phyloP scores from a whole-genome alignment of 2,888 invertebrate species.

The Pyrrhosoma nymphula region DNA sequence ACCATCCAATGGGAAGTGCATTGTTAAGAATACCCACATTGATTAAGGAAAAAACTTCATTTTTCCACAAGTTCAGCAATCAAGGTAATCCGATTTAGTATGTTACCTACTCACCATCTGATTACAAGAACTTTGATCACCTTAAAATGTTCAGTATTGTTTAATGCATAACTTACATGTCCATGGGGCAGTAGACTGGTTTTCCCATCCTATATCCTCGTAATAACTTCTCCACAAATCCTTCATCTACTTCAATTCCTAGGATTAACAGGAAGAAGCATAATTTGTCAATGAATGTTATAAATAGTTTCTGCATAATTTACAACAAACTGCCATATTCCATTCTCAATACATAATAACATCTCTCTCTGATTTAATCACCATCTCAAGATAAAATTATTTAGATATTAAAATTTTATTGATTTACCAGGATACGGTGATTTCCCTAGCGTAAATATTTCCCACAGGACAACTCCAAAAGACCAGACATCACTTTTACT shows the following conservation, averaged over 20 bases:
- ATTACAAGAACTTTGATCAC: too few relatives aligned
- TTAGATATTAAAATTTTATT: background rate
- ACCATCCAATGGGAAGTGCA: too few relatives aligned
- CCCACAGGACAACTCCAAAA: constrained; percentile 75
- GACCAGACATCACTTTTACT: constrained; percentile 79
- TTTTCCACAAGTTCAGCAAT: too few relatives aligned
- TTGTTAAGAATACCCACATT: too few relatives aligned
- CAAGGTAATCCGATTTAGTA: too few relatives aligned
- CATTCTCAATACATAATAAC: background rate
- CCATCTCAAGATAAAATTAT: too few relatives aligned
- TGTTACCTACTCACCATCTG: too few relatives aligned
- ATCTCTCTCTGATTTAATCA: background rate
- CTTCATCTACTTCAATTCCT: constrained; percentile 74
- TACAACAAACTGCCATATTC: background rate
- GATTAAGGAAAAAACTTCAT: too few relatives aligned
- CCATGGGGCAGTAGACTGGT: constrained; percentile 78
- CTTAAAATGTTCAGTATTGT: too few relatives aligned
- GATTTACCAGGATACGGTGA: constrained; percentile 74
- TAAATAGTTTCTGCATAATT: background rate
- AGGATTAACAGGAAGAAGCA: background rate
- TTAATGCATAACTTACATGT: constrained; percentile 74
- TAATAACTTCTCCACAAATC: constrained; percentile 76
- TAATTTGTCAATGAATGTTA: background rate
- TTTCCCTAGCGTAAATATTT: constrained; percentile 74
- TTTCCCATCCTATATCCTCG: constrained; percentile 78